Evolutionary conservation across 2,888 invertebrate species (phyloP).

Genomic region (Melitaea athalia): DNA sequence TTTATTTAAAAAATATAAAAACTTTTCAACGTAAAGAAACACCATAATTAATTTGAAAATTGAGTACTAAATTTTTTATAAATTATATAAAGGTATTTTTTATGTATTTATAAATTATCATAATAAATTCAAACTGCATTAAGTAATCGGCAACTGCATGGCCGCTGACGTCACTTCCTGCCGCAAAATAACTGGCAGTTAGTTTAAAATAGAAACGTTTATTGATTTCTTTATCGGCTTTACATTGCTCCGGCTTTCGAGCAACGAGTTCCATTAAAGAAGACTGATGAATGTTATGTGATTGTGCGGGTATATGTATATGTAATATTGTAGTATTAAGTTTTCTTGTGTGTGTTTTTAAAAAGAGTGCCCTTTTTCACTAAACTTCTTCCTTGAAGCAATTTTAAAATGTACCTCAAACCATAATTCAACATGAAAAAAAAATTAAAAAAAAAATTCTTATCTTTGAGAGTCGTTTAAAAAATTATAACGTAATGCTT

Average conservation of each 20-base stretch:
- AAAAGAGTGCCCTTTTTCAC: too few species aligned
- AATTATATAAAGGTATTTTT: too few species aligned
- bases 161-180: conserved; percentile 20
- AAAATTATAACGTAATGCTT: conserved; percentile 21
- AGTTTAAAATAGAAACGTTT: conserved; percentile 29
- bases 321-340: too few species aligned
- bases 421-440: too few species aligned
- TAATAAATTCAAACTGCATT: background rate
- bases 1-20: too few species aligned
- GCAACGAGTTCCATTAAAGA: conserved; percentile 3
- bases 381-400: too few species aligned
- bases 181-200: conserved; percentile 27
- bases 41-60: too few species aligned
- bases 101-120: too few species aligned
- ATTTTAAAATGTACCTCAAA: too few species aligned
- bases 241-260: conserved; percentile 1
- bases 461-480: conserved; percentile 6
- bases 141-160: conserved; percentile 8
- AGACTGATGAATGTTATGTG: conserved; percentile 1
- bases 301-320: background rate
- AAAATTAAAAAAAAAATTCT: background rate
- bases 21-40: too few species aligned
- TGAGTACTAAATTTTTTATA: too few species aligned
- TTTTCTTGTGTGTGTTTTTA: too few species aligned
- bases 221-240: conserved; percentile 29